Evolutionary conservation across 1,140 invertebrate species (phyloP).

Genomic region (Drosophila ambigua): DNA sequence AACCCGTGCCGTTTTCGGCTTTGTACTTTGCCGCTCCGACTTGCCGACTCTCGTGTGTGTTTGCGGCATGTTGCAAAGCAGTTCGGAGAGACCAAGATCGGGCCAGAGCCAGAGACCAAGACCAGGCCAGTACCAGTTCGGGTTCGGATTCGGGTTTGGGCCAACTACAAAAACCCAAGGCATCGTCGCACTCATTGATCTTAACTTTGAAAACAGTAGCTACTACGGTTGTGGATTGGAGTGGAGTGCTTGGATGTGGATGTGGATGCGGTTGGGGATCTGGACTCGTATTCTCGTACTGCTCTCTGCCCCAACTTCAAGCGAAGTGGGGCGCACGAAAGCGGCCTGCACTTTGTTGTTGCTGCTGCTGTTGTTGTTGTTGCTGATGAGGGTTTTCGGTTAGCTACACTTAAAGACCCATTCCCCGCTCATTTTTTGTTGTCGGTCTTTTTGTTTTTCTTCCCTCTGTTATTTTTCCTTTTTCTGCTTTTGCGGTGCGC

Average conservation of each 20-base stretch:
- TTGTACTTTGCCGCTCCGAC: slow-evolving; percentile 77
- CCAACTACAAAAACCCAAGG: slow-evolving; percentile 54
- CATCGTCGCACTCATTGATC: slow-evolving; percentile 77
- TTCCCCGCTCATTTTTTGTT: slow-evolving; percentile 51
- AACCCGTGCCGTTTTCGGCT: slow-evolving; percentile 83
- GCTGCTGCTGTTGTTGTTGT: slow-evolving; percentile 35
- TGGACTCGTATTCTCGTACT: slow-evolving; percentile 2
- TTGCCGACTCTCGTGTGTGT: slow-evolving; percentile 40
- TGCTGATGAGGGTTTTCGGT: slow-evolving; percentile 75
- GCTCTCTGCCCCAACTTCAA: slow-evolving; percentile 30
- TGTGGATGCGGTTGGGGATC: slow-evolving; percentile 29
- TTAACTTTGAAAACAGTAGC: slow-evolving; percentile 83
- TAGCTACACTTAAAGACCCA: slow-evolving; percentile 75
- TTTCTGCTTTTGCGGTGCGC: slow-evolving; percentile 6
- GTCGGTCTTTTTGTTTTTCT: slow-evolving; percentile 65
- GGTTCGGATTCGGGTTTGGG: slow-evolving; percentile 10
- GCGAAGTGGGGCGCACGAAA: slow-evolving; percentile 65
- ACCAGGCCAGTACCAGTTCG: slow-evolving; percentile 36
- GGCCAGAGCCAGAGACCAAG: not conserved
- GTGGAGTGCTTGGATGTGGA: slow-evolving; percentile 12
- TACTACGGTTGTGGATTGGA: slow-evolving; percentile 54
- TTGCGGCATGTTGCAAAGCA: slow-evolving; percentile 82
- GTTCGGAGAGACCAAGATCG: slow-evolving; percentile 29
- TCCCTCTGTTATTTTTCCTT: slow-evolving; percentile 16
- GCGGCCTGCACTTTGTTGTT: slow-evolving; percentile 78